Conservation (phyloP, 1,140 invertebrate genomes). For the Halotydeus destructor region DNA sequence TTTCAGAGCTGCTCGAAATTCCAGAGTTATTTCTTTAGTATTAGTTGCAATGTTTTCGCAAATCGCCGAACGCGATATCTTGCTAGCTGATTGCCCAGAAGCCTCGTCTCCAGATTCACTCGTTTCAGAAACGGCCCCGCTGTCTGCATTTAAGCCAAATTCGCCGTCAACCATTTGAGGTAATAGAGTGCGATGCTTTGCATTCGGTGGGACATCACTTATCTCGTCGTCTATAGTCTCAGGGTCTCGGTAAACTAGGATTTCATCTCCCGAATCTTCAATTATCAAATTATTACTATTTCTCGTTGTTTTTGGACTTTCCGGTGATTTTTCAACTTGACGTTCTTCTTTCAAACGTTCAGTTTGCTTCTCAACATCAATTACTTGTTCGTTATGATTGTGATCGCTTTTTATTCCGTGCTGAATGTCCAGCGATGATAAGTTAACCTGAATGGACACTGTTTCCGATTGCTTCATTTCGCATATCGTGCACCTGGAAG, state of each 20-base stretch:
- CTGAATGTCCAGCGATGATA: too few relatives aligned
- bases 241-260: conserved; percentile 8
- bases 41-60: neutral
- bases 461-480: conserved; percentile 15
- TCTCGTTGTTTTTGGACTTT: too few relatives aligned
- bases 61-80: neutral
- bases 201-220: conserved; percentile 5
- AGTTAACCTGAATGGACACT: conserved; percentile 17
- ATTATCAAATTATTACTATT: conserved; percentile 11
- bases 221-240: conserved; percentile 1
- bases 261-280: conserved; percentile 9
- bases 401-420: too few relatives aligned
- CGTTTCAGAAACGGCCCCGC: neutral
- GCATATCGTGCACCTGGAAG: conserved; percentile 5
- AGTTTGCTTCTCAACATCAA: too few relatives aligned
- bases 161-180: conserved; percentile 6
- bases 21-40: conserved; percentile 28
- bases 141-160: neutral
- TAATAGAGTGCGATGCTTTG: conserved; percentile 4
- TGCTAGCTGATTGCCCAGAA: neutral
- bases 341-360: too few relatives aligned
- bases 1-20: conserved; percentile 53
- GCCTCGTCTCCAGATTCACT: neutral
- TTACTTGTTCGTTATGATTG: too few relatives aligned
- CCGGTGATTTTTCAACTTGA: too few relatives aligned